These are phyloP conservation scores for Entomobrya multifasciata DNA, from an alignment of 2,888 invertebrate genomes.

Conservation along the genomic window DNA sequence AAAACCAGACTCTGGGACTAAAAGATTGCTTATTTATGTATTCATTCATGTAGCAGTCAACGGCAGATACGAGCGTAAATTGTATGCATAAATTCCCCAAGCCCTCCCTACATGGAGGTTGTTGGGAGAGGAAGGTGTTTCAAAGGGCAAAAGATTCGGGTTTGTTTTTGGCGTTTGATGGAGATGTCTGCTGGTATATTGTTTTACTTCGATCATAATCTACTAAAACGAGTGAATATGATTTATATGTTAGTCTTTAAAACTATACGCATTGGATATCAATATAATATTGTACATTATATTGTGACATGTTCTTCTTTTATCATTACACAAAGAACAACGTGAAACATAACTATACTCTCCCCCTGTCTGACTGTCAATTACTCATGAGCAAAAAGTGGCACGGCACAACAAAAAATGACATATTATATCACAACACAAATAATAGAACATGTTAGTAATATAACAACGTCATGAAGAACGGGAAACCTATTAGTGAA, in stretches of 20 bases:
- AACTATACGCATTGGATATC: background rate
- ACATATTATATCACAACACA: conserved; percentile 64
- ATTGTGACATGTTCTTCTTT: conserved; percentile 21
- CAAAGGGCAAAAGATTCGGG: background rate
- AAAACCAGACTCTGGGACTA: conserved; percentile 22
- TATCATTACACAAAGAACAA: conserved; percentile 20
- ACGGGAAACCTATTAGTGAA: conserved; percentile 32
- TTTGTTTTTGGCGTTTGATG: background rate
- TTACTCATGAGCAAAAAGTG: conserved; percentile 62
- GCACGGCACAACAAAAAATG: conserved; percentile 66
- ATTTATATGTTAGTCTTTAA: background rate
- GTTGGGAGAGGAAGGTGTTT: conserved; percentile 6
- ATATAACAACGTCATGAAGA: conserved; percentile 47
- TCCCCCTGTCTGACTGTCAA: conserved; percentile 62
- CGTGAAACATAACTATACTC: conserved; percentile 19
- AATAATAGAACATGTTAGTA: conserved; percentile 32
- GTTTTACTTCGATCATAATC: no score
- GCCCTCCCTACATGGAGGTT: background rate
- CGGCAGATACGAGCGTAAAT: conserved; percentile 12
- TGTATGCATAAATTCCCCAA: conserved; percentile 1
- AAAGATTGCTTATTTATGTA: conserved; percentile 4
- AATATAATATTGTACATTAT: conserved; percentile 11
- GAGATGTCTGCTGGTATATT: background rate
- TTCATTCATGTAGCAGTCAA: background rate
- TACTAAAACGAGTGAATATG: no score